Evolutionary conservation across 2,113 vertebrate species (phyloP).

Genomic region (Anguilla japonica): DNA sequence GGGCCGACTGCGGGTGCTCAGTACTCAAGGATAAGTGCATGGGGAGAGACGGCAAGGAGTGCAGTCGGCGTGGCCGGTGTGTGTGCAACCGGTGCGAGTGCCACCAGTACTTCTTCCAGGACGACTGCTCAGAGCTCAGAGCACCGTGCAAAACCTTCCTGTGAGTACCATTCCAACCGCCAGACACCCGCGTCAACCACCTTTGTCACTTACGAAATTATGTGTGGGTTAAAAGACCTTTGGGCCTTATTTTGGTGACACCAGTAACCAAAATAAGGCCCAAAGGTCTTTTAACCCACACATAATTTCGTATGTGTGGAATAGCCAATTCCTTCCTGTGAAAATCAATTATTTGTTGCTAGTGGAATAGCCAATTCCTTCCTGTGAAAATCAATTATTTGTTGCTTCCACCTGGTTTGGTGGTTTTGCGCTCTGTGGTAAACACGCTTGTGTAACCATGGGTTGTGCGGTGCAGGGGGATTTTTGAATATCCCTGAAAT

Average conservation of each 20-base stretch:
- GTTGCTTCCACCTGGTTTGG: not conserved
- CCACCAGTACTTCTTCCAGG: constrained; percentile 50
- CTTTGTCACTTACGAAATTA: not conserved
- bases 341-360: not conserved
- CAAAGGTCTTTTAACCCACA: not conserved
- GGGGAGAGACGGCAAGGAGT: constrained; percentile 26
- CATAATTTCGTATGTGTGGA: not conserved
- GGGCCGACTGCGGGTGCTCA: constrained; percentile 66
- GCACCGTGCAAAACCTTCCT: constrained; percentile 50
- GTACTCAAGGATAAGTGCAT: constrained; percentile 44
- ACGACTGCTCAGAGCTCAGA: constrained; percentile 55
- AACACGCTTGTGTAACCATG: no score
- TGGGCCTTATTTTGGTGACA: not conserved
- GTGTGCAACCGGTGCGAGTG: constrained; percentile 69
- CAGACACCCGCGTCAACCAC: not conserved
- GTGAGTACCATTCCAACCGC: constrained; percentile 40
- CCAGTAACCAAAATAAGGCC: no score
- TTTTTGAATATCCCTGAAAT: no score
- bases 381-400: not conserved
- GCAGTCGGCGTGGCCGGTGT: constrained; percentile 65
- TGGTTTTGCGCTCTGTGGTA: no score
- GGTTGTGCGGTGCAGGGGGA: no score
- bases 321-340: not conserved
- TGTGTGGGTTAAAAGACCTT: not conserved
- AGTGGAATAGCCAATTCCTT: no score